Percentiles rank a stretch among this genome's conserved stretches.
These are phyloP conservation scores for Neosalanx taihuensis DNA, from an alignment of 2,797 vertebrate genomes.

Conservation along the genomic window DNA sequence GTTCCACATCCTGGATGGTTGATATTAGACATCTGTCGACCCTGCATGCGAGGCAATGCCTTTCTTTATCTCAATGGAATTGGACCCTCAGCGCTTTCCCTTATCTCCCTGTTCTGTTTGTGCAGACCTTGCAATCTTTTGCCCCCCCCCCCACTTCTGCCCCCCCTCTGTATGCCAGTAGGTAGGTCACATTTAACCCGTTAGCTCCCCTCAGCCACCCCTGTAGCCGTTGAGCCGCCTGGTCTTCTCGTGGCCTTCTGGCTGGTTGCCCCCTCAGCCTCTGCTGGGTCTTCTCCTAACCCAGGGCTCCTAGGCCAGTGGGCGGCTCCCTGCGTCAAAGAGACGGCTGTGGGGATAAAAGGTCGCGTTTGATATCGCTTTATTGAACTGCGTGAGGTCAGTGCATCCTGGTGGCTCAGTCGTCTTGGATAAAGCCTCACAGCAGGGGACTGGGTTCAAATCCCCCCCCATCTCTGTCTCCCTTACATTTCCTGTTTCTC, in stretches of 20 bases:
- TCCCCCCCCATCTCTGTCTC: too few species aligned
- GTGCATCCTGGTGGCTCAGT: too few species aligned
- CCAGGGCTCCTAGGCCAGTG: too few species aligned
- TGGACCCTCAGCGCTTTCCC: constrained; percentile 71
- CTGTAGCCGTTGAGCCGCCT: constrained; percentile 11
- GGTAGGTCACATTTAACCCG: constrained; percentile 64
- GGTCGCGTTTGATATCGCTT: too few species aligned
- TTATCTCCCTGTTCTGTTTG: constrained; percentile 75
- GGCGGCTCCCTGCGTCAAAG: too few species aligned
- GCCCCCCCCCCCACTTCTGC: constrained; percentile 30
- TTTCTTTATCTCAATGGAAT: constrained; percentile 76
- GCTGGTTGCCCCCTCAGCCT: not conserved
- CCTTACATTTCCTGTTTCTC: too few species aligned
- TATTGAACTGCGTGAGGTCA: too few species aligned
- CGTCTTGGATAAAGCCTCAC: too few species aligned
- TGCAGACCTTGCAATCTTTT: constrained; percentile 69
- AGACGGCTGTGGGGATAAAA: too few species aligned
- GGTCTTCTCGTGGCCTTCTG: constrained; percentile 16
- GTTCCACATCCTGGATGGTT: not conserved
- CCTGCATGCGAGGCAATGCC: constrained; percentile 1
- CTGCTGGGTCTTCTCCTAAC: too few species aligned
- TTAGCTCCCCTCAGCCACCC: constrained; percentile 55
- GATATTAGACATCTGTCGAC: not conserved
- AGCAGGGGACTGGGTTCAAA: too few species aligned
- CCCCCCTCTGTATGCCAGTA: constrained; percentile 31